Evolutionary conservation across 2,797 vertebrate genomes (phyloP).

Genomic region (Thamnophis elegans): DNA sequence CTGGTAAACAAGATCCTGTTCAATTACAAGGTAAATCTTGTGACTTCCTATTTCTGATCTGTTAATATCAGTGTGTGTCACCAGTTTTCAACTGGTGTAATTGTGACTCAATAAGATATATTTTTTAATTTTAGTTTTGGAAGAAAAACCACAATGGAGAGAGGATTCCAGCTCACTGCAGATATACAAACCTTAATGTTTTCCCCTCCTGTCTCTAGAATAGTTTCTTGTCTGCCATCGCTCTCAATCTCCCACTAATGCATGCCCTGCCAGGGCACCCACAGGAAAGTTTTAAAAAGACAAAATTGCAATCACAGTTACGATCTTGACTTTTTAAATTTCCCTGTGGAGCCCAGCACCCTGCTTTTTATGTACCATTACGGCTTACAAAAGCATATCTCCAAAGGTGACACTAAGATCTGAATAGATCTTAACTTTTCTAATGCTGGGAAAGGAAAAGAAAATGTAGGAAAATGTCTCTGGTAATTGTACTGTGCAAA

Average conservation of each 20-base stretch:
- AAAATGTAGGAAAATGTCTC: not conserved
- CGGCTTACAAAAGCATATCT: not conserved
- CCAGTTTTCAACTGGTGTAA: not conserved
- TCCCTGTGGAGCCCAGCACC: not conserved
- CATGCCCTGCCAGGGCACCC: not conserved
- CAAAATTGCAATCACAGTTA: not conserved
- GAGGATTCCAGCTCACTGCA: not conserved
- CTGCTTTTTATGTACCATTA: not conserved
- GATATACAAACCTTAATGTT: not conserved
- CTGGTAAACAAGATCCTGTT: conserved; percentile 4
- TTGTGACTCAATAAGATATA: not conserved
- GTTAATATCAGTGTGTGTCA: not conserved
- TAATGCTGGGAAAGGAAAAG: not conserved
- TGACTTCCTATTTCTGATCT: not conserved
- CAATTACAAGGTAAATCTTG: conserved; percentile 7
- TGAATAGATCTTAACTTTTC: not conserved
- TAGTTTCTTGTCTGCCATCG: not conserved
- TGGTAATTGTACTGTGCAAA: not conserved
- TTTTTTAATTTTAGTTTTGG: not conserved
- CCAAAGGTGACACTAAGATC: not conserved
- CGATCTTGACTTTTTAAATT: not conserved
- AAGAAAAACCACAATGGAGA: not conserved
- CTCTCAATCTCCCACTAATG: not conserved
- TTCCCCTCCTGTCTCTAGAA: not conserved
- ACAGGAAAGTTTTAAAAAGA: not conserved